phyloP scores from a whole-genome alignment of 2,113 vertebrate species.

The Noctilio leporinus region DNA sequence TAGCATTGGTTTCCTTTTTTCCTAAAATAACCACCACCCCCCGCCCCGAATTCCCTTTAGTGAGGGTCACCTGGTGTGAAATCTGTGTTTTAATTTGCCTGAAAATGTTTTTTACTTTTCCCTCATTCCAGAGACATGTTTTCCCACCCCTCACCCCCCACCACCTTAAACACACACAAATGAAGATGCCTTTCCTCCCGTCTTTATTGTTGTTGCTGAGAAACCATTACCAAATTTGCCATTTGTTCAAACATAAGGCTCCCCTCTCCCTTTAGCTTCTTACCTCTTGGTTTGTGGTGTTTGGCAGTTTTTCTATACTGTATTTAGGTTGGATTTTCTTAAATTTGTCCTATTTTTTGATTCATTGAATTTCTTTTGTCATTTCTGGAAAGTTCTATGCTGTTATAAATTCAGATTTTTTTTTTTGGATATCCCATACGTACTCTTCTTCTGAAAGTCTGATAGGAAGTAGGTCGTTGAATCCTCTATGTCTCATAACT shows the following conservation, averaged over 20 bases:
- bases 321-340: not conserved
- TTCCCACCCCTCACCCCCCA: not conserved
- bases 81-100: not conserved
- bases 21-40: not conserved
- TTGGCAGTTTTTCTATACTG: not conserved
- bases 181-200: not conserved
- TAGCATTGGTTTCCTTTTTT: not conserved
- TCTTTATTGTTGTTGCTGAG: not conserved
- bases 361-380: not conserved
- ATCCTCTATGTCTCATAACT: not conserved
- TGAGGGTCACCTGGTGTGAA: not conserved
- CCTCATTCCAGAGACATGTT: not conserved
- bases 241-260: not conserved
- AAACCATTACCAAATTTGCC: not conserved
- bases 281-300: not conserved
- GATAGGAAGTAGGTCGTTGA: not conserved
- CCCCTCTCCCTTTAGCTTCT: not conserved
- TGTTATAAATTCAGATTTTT: not conserved
- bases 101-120: not conserved
- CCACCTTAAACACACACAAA: not conserved
- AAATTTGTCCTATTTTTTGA: not conserved
- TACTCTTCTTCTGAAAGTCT: not conserved
- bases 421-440: not conserved
- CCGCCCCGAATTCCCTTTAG: conserved; percentile 5
- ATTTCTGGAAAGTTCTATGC: not conserved